These are phyloP conservation scores for Spilogale gracilis DNA, from an alignment of 2,113 vertebrate genomes.

Conservation along the genomic window DNA sequence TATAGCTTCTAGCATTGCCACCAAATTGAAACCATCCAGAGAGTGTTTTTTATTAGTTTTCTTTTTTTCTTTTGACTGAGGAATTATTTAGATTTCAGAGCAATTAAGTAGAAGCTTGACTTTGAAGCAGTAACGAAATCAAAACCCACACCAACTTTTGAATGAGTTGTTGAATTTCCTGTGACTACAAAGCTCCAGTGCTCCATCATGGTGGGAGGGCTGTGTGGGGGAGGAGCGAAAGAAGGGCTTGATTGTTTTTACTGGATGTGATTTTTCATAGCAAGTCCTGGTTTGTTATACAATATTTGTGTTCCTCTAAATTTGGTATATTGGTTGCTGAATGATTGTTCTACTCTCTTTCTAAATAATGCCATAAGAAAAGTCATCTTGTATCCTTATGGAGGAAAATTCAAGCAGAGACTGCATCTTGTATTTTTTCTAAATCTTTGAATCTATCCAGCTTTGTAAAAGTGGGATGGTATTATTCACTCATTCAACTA, in stretches of 20 bases:
- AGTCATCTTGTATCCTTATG: slow-evolving; percentile 22
- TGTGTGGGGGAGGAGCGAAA: background rate
- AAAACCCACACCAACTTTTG: slow-evolving; percentile 48
- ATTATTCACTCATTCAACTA: background rate
- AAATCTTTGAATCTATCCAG: background rate
- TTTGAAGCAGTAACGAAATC: slow-evolving; percentile 52
- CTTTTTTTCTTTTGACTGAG: slow-evolving; percentile 19
- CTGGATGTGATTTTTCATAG: slow-evolving; percentile 45
- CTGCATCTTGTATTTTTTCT: background rate
- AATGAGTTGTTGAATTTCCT: slow-evolving; percentile 1
- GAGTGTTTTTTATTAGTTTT: background rate
- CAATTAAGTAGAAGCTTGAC: slow-evolving; percentile 48
- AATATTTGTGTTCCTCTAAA: background rate
- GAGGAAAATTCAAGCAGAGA: background rate
- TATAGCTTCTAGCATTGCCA: background rate
- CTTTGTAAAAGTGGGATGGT: slow-evolving; percentile 1
- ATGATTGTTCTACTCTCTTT: slow-evolving; percentile 7
- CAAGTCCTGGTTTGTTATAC: background rate
- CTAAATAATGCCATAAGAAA: slow-evolving; percentile 25
- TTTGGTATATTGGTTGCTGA: background rate
- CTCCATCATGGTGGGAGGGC: background rate
- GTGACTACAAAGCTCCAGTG: background rate
- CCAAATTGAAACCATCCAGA: slow-evolving; percentile 64
- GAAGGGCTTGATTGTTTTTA: background rate
- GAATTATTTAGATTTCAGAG: slow-evolving; percentile 59